These are phyloP conservation scores for Platysteira castanea DNA, from an alignment of 2,113 vertebrate species.

Conservation along the genomic window DNA sequence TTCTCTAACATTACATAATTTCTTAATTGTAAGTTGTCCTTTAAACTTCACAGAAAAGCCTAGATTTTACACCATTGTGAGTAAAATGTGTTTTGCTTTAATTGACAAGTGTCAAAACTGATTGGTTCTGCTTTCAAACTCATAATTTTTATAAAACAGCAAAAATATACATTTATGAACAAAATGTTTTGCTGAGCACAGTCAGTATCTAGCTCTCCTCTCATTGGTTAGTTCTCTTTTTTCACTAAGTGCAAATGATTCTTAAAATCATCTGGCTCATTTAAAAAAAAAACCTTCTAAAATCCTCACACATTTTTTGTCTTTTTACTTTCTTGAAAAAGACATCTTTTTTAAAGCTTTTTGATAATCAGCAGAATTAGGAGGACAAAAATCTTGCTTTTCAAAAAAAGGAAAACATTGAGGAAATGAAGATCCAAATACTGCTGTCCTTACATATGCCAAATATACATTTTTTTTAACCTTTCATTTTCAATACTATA, in stretches of 20 bases:
- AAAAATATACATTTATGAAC: background rate
- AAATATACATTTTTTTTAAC: background rate
- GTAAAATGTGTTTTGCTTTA: background rate
- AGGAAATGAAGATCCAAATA: conserved; percentile 49
- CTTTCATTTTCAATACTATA: background rate
- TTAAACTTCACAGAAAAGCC: background rate
- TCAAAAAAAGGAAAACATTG: background rate
- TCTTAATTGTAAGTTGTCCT: background rate
- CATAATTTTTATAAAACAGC: background rate
- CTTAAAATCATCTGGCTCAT: background rate
- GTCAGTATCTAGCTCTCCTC: background rate
- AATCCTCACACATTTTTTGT: background rate
- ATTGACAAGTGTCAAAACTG: background rate
- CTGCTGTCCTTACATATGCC: background rate
- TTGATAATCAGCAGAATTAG: conserved; percentile 30
- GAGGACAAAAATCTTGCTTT: background rate
- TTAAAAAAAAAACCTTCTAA: background rate
- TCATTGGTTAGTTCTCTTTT: background rate
- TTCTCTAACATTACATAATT: background rate
- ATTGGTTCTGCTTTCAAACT: background rate
- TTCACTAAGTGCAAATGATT: background rate
- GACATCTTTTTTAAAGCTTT: background rate
- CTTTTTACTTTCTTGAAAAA: background rate
- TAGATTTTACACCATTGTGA: background rate
- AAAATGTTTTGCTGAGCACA: background rate